Evolutionary conservation across 1,140 invertebrate genomes (phyloP), one percentile per base, ranked within the genome.

Genomic region (Bombus polaris): DNA sequence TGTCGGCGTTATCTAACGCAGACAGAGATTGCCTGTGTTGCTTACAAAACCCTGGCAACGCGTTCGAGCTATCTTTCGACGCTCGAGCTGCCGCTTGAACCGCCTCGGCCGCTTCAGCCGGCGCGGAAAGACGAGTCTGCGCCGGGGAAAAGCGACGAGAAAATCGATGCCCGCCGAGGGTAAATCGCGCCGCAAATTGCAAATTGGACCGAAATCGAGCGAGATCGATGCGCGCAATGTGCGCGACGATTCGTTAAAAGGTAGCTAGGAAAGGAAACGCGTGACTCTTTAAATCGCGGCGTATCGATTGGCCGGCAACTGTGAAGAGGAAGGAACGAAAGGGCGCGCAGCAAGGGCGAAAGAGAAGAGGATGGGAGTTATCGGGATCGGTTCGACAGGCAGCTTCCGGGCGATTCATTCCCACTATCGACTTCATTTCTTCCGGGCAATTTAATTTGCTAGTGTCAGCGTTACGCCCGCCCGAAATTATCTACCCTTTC

Each of bases 1-100:
- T 62, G 75, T 65, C 85, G 88, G 89, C 91, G 93, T 94, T 94
- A 94, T 94, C 93, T 93, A 91, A 87, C 93, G 85, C 89, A 89
- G 93, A 92, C 93, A 94, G 93, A 94, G 93, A 94, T 94, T 93
- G 92, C 91, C 91, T 6, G 35, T 92, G 92, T 92, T 93, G 90
- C 92, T 93, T 92, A 91, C 84, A 92, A 91, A 92, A 93, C 83
- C 89, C 84, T 82, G 28, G 80, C 90, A 92, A 92, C 88, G 87
- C 89, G 88, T 90, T 86, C 91, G 87, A 86, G 87, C 89, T 87
- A 93, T 91, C 91, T 92, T 92, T 93, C 90, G 88, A 81, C 87
- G 90, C 87, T 89, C 85, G 88, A 85, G 86, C 62, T 81, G 71
- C 12, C n/a, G 62, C 28, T 65, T 47, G 32, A 18, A 15, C n/a